phyloP scores from a whole-genome alignment of 2,888 invertebrate genomes.

The Ormyrus rosae region DNA sequence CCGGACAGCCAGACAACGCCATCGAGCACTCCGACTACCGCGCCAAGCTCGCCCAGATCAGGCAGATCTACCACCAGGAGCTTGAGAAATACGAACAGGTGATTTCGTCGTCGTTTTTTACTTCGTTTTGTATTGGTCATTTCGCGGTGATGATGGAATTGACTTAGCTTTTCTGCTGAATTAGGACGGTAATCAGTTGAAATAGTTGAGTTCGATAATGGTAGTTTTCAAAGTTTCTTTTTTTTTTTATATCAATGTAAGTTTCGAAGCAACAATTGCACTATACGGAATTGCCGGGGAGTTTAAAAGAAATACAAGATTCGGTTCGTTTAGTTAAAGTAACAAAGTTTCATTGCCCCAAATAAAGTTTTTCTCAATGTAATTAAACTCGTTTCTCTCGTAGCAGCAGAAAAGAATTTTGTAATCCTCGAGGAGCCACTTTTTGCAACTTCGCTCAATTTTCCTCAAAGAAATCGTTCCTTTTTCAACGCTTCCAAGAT shows the following conservation, averaged over 20 bases:
- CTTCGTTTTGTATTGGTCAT: too few relatives aligned
- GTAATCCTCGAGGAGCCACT: neutral
- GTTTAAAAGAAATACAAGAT: slow-evolving; percentile 6
- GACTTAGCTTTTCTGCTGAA: too few relatives aligned
- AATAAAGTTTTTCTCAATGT: slow-evolving; percentile 1
- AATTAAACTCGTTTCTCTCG: slow-evolving; percentile 8
- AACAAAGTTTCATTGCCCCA: slow-evolving; percentile 9
- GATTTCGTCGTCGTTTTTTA: slow-evolving; percentile 42
- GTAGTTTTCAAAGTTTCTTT: too few relatives aligned
- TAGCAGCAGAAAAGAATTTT: neutral
- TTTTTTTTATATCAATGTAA: too few relatives aligned
- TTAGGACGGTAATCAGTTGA: too few relatives aligned
- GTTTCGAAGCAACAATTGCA: too few relatives aligned
- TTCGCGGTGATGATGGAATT: too few relatives aligned
- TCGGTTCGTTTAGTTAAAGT: neutral
- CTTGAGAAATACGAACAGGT: slow-evolving; percentile 99
- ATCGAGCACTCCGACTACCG: slow-evolving; percentile 99
- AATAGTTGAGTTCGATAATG: too few relatives aligned
- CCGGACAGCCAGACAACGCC: slow-evolving; percentile 92
- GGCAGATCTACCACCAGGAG: slow-evolving; percentile 99
- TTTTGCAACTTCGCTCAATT: neutral
- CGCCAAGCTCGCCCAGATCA: slow-evolving; percentile 98
- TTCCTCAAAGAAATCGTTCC: neutral
- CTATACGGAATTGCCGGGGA: too few relatives aligned
- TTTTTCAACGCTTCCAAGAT: neutral